Base-by-base conservation (phyloP, 2,888 invertebrate genomes). In the Colletes collaris region DNA sequence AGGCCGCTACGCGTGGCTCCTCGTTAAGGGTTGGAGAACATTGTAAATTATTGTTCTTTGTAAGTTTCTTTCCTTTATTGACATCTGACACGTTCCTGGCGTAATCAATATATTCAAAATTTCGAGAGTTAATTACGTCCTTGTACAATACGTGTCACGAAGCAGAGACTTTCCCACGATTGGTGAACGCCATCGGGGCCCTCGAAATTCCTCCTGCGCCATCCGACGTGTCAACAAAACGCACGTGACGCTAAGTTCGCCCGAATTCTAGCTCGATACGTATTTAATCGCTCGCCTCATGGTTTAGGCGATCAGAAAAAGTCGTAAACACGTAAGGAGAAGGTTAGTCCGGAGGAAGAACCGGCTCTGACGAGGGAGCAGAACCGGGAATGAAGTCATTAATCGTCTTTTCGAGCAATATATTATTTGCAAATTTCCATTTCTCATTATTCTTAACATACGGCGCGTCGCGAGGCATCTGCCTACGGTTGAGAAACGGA, bases 381-480 rank as follows among this genome's bases (percentile, higher is more conserved):
- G 74, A 46, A 55, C 68, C 72, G 71, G 69, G 67, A 83, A 86
- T 83, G 83, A 85, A 85, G 81, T 81, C 79, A 86, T 83, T 83
- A 85, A 85, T 85, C 81, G 72, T 85, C 75, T 65, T 65, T 70
- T 52, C 52, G 68, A 63, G 73, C 63, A 63, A 79, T 76, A 76
- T 73, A 81, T 83, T 85, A 81, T 76, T 83, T 62, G 74, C 76
- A 63, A 85, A 78, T 85, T 81, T 83, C 80, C 73, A 79, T 79
- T 76, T 76, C 79, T 84, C 82, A 77, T 84, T 74, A 77, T 71
- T 82, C 74, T 66, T 52, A 37, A 72, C 53, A 70, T 44, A 13
- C 10, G 50, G 56, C 59, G 52, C 60, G 67, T 62, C 50, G 69
- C 55, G n/a, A 44, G 37, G 37, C 71, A 58, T 35, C 75, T 64